Evolutionary conservation across 2,888 invertebrate genomes (phyloP), one percentile per base, ranked within the genome.

Genomic region (Philereme transversata): DNA sequence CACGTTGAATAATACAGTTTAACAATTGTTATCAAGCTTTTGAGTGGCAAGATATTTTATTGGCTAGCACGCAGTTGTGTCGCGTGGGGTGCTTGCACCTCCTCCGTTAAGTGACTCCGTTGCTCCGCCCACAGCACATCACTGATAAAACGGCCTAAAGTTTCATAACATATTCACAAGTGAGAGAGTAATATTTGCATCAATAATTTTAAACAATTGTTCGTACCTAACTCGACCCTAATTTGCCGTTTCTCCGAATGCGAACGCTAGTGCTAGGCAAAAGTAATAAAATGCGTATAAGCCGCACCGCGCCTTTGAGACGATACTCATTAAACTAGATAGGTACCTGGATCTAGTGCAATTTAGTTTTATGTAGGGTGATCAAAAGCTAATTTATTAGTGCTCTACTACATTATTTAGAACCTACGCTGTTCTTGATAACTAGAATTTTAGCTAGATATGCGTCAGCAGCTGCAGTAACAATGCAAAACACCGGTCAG

Each of bases 11-110:
- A 73, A 72, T 73, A 73, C 71, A 72, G 72, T 74, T 70, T 70
- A 77, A 75, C 71, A 78, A 70, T 74, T 69, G 75, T 75, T 81
- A 82, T 82, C 80, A 69, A 69, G 74, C 70, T 78, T 79, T 78
- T 74, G 73, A 77, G 68, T 72, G 71, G 68, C 73, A 72, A 68
- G 70, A 76, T 78, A 79, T 73, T 77, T 76, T 79, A 82, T 75
- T 76, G 72, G 57, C 58, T 46, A 51, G 68, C 71, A 69, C 62
- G 66, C 64, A 76, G 74, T 71, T 74, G 67, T 70, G 70, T 75
- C 73, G 79, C 80, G 82, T 79, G 81, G 78, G 82, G 79, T 75
- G 77, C 67, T 62, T 56, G 66, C 67, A 64, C 68, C 70, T 73
- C 50, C 47, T 5, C 78, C 76, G 73, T 70, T 73, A 72, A 70